phyloP scores from a whole-genome alignment of 2,113 vertebrate genomes.

The Dascyllus trimaculatus region DNA sequence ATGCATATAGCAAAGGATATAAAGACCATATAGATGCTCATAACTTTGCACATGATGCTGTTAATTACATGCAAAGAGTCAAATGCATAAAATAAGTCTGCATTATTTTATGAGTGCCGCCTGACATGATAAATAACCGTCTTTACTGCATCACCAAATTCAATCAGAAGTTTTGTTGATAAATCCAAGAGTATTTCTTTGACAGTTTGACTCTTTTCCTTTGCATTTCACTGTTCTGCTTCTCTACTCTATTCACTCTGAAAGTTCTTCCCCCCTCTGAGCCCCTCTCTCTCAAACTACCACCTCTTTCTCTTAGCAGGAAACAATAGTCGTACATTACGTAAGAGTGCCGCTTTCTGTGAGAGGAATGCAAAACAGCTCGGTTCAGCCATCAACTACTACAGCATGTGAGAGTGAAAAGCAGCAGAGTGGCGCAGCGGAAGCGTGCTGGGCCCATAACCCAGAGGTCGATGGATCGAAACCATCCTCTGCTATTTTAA shows the following conservation, averaged over 20 bases:
- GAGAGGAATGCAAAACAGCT: constrained; percentile 70
- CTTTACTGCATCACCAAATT: too few species aligned
- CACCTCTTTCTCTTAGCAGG: constrained; percentile 13
- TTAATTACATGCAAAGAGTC: too few species aligned
- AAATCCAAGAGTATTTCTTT: not conserved
- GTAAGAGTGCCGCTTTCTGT: constrained; percentile 50
- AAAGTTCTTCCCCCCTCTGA: not conserved
- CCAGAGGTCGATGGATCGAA: constrained; percentile 8
- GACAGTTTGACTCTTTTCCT: not conserved
- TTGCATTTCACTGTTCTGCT: not conserved
- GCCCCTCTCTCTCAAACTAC: not conserved
- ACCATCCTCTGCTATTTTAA: not conserved
- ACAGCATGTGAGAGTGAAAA: rapidly evolving
- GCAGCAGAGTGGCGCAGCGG: constrained; percentile 27
- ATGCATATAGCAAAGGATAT: too few species aligned
- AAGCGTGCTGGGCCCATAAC: constrained; percentile 26
- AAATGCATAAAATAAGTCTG: too few species aligned
- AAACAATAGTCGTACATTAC: constrained; percentile 50
- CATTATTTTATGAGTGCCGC: too few species aligned
- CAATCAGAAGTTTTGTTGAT: too few species aligned
- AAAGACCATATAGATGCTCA: too few species aligned
- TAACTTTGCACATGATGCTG: too few species aligned
- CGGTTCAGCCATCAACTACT: rapidly evolving
- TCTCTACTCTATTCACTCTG: not conserved
- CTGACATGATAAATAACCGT: not conserved